Evolutionary conservation across 1,140 invertebrate genomes (phyloP), one percentile per base, ranked within the genome.

Genomic region (Solenopsis invicta): DNA sequence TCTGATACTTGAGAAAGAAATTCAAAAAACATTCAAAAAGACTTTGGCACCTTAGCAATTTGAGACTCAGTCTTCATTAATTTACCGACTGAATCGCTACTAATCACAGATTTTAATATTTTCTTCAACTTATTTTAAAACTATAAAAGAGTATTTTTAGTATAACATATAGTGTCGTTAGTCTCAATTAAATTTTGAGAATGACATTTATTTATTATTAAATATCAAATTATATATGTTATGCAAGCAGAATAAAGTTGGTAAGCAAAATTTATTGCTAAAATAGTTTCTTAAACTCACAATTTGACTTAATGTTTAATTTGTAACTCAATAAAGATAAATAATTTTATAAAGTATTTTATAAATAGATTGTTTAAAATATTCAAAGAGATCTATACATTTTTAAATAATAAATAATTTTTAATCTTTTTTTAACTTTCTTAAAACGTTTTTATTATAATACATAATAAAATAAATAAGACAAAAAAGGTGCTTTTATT

Each of bases 31-130:
- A 2, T 48, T 67, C 4, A 67, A 24, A 21, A 50, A 50, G 13
- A 48, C 1, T 69, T 48, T 16, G 1, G 1, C 8, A 48, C 45
- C 10, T 48, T 13, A 10, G 1, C 24, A 29, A 48, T 24, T 21
- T 69, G 6, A 69, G 50, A 48, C 13, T 69, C 6, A 69, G 24
- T 50, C 21, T 69, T 29, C 12, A 24, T 69, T 69, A 50, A 69
- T 69, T 69, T 69, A 69, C 66, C 66, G 66, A 69, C 66, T 0
- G 66, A 50, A 69, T 69, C 10, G 10, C 9, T 1, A 41, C 9
- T 69, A 13, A 48, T 2, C 0, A n/a, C 21, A 45, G 4, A 67
- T 67, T 48, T 48, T 48, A 66, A 66, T 41, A 41, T 66, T 18
- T 21, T 66, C n/a, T 18, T 21, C 10, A 67, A 45, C 9, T 3